Base-by-base conservation (phyloP, 2,888 invertebrate species). In the Andrena dorsata region DNA sequence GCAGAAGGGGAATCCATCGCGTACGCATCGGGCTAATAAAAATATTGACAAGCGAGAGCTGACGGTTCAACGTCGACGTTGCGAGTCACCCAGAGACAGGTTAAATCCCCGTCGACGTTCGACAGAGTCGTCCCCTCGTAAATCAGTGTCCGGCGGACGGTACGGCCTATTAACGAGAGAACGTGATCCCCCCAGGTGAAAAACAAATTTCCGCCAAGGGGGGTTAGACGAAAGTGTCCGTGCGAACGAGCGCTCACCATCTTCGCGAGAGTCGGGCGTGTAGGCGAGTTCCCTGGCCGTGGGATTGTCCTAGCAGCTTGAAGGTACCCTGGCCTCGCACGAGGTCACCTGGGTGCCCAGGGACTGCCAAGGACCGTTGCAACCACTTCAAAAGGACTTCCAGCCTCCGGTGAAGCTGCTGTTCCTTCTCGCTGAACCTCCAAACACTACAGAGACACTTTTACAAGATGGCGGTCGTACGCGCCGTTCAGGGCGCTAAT, bases 381-480 rank as follows among this genome's bases (percentile, higher is more conserved):
- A 78, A 90, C 87, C 81, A 86, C 88, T 89, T 90, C 86, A 89
- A 87, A 88, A 88, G 89, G 89, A 91, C 88, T 91, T 90, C 91
- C 91, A 92, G 91, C 90, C 90, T 88, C 90, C 88, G 90, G 88
- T 86, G 87, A 89, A 89, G 89, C 90, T 87, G 87, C 89, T 90
- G 85, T 89, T 90, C 89, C 88, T 87, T 89, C 86, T 90, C 85
- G 83, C 87, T 88, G 86, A 90, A 91, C 89, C 89, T 90, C 90
- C 89, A 91, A 91, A 91, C 91, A 90, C 91, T 88, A 91, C 86
- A 86, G 82, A 86, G 84, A 91, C 89, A 90, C 88, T 90, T 89
- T 91, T 90, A 90, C 91, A 92, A 92, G 90, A 92, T 92, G 92
- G 92, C 92, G 84, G 89, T 74, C 66, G 23, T 85, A 76, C 76